Base-by-base conservation (phyloP, 2,888 invertebrate genomes). In the Lasioglossum zephyrum region DNA sequence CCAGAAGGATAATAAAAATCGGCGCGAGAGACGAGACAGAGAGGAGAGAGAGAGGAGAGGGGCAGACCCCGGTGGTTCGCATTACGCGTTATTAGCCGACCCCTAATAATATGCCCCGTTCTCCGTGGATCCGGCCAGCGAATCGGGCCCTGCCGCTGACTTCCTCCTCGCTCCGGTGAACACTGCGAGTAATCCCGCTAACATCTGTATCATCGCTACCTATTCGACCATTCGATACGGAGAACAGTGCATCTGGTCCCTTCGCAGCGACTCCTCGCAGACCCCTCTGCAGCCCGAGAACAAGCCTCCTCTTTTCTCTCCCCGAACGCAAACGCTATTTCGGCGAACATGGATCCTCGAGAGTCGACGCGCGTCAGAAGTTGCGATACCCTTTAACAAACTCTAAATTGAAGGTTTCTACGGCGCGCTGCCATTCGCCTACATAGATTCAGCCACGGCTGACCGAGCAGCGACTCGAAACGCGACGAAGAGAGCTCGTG, bases 171-270 rank as follows among this genome's bases (percentile, higher is more conserved):
- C 87, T 87, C 74, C 83, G 88, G 41, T 86, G 91, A 90, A 31
- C 91, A 91, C 74, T 77, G 77, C 79, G 72, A 77, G 73, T 87
- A 86, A 84, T 85, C 80, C 84, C 63, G 86, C 77, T 94, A 94
- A 95, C 95, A 95, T 95, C 94, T 95, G 95, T 95, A 95, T 95
- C 94, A 94, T 94, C 91, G 89, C 70, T 78, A 88, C 86, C 91
- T 72, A 91, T 92, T 93, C 90, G 92, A 63, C 82, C 82, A 91
- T 93, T 93, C 91, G 91, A 91, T 83, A 79, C 88, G 87, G 88
- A 72, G 39, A 72, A 36, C 73, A 44, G 83, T 90, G 88, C 94
- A 94, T 94, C 94, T 94, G 94, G 89, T 90, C 87, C 81, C 69
- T 73, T 47, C 41, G 49, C 57, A 44, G 47, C 18, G 36, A 70